Evolutionary conservation across 2,113 vertebrate genomes (phyloP).

Genomic region (Glaucidium brasilianum): DNA sequence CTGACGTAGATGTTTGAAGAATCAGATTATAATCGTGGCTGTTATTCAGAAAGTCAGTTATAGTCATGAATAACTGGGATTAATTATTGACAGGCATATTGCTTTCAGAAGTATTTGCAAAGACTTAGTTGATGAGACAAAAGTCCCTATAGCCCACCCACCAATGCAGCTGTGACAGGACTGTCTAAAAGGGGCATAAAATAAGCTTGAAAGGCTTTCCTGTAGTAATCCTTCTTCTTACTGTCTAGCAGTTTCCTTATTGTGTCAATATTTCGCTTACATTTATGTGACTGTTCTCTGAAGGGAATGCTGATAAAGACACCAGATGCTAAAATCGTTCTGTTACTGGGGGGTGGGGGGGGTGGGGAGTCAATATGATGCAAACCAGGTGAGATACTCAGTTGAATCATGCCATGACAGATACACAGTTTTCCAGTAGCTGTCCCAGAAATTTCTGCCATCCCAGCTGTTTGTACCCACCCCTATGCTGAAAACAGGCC

Average conservation of each 20-base stretch:
- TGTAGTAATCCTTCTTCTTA: neutral
- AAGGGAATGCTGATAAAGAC: slow-evolving; percentile 18
- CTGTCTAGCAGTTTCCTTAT: slow-evolving; percentile 5
- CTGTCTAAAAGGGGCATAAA: neutral
- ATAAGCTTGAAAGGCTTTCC: neutral
- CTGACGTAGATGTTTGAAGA: neutral
- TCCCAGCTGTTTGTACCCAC: neutral
- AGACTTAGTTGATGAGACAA: neutral
- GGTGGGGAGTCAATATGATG: neutral
- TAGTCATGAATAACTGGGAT: neutral
- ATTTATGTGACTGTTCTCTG: neutral
- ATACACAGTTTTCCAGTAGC: neutral
- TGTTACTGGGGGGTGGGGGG: neutral
- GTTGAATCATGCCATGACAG: neutral
- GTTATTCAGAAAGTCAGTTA: neutral
- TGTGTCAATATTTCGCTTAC: slow-evolving; percentile 15
- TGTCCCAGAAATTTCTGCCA: neutral
- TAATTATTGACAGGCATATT: neutral
- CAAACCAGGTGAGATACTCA: neutral
- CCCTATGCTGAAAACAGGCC: neutral
- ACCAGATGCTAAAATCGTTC: neutral
- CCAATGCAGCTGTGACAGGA: neutral
- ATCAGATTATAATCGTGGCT: neutral
- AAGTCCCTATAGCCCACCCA: neutral
- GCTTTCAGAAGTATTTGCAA: neutral